phyloP scores from a whole-genome alignment of 92 coral and sea anemone genomes.

The Montipora capitata region DNA sequence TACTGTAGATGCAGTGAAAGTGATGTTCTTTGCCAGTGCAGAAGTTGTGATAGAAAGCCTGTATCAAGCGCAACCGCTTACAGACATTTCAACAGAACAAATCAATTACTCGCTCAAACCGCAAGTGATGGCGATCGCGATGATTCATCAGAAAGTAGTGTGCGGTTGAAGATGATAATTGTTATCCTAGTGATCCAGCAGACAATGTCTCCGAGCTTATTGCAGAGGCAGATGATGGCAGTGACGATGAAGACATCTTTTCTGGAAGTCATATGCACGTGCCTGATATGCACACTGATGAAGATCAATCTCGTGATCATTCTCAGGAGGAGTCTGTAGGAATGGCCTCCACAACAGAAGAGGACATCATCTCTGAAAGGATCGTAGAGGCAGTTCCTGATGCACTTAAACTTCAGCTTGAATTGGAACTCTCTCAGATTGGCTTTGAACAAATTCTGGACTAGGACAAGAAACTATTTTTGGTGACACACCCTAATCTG shows the following conservation, averaged over 20 bases:
- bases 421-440: conserved; percentile 37
- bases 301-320: no score
- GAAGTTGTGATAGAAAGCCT: background rate
- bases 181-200: no score
- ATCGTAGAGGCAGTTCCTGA: conserved; percentile 29
- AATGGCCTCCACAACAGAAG: no score
- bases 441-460: conserved; percentile 27
- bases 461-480: conserved; percentile 13
- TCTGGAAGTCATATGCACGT: no score
- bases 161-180: no score
- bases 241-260: no score
- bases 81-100: conserved; percentile 5
- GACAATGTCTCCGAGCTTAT: no score
- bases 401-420: conserved; percentile 48
- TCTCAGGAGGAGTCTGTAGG: no score
- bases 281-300: no score
- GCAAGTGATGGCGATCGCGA: no score
- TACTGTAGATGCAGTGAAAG: conserved; percentile 5
- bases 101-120: background rate
- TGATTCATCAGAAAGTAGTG: no score
- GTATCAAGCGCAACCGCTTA: conserved; percentile 10
- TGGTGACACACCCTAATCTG: background rate
- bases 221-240: no score
- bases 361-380: conserved; percentile 1
- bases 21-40: conserved; percentile 7